Evolutionary conservation across 2,797 vertebrate genomes (phyloP).

Genomic region (Arnoldichthys spilopterus): DNA sequence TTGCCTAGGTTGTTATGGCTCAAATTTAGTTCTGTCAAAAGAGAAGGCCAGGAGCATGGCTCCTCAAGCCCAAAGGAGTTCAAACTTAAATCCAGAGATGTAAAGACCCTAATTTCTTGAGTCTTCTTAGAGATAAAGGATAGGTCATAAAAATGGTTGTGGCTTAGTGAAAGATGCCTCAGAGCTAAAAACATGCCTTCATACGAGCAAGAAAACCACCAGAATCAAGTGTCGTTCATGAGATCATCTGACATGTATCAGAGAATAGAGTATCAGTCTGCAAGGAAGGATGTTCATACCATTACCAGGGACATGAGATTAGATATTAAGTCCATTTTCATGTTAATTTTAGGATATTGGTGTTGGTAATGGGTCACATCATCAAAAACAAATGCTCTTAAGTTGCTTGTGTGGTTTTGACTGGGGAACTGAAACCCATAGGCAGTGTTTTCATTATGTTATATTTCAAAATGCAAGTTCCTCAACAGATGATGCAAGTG

Average conservation of each 20-base stretch:
- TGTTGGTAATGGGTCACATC: conserved; percentile 68
- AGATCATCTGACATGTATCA: conserved; percentile 73
- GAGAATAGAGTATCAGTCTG: conserved; percentile 59
- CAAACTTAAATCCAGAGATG: conserved; percentile 80
- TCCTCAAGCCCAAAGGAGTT: conserved; percentile 70
- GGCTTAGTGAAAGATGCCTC: conserved; percentile 62
- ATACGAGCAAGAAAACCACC: conserved; percentile 64
- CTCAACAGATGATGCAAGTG: conserved; percentile 62
- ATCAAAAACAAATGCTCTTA: conserved; percentile 62
- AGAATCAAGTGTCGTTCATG: conserved; percentile 66
- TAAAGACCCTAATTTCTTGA: conserved; percentile 72
- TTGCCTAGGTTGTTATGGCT: conserved; percentile 78
- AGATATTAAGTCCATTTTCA: conserved; percentile 52
- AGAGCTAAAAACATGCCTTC: conserved; percentile 63
- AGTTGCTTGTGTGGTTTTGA: conserved; percentile 54
- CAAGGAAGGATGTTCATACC: conserved; percentile 74
- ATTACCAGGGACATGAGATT: conserved; percentile 66
- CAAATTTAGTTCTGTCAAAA: conserved; percentile 75
- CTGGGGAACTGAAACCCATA: conserved; percentile 63
- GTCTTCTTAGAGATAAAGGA: conserved; percentile 61
- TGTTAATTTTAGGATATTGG: conserved; percentile 66
- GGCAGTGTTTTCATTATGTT: conserved; percentile 70
- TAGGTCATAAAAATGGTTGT: conserved; percentile 66
- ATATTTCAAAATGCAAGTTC: conserved; percentile 65
- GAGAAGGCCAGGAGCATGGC: conserved; percentile 74